phyloP scores from a whole-genome alignment of 2,113 vertebrate genomes.

The Phalacrocorax carbo region DNA sequence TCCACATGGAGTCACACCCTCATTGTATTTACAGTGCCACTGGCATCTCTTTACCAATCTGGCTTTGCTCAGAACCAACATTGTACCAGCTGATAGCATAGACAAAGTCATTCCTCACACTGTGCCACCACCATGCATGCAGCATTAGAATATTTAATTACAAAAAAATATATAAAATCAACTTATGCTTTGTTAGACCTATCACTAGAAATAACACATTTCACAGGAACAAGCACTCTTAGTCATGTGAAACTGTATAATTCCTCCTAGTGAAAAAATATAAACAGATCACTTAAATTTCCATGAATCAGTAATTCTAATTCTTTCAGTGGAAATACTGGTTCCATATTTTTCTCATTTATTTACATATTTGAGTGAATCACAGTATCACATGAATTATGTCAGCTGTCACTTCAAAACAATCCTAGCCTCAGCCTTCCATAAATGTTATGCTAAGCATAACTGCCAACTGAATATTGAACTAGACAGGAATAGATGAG shows the following conservation, averaged over 20 bases:
- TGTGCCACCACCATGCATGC: not conserved
- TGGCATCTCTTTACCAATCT: not conserved
- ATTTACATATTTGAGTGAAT: not conserved
- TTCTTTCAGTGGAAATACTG: not conserved
- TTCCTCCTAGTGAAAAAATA: not conserved
- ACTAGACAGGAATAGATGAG: not conserved
- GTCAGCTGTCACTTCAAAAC: not conserved
- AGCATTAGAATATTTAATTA: not conserved
- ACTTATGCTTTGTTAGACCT: not conserved
- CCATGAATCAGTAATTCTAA: slow-evolving; percentile 1
- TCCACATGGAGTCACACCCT: not conserved
- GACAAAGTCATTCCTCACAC: not conserved
- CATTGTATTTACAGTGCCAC: not conserved
- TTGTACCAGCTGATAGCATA: not conserved
- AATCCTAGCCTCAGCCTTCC: not conserved
- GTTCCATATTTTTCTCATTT: not conserved
- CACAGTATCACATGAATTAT: not conserved
- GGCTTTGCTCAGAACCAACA: not conserved
- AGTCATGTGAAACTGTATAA: not conserved
- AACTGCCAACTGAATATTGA: not conserved
- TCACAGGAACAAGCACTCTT: not conserved
- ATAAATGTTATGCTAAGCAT: not conserved
- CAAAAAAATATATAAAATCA: not conserved
- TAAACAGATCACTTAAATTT: not conserved
- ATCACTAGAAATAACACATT: not conserved